Conservation (phyloP, 2,888 invertebrate species). For the Tryphoninae sp. region DNA sequence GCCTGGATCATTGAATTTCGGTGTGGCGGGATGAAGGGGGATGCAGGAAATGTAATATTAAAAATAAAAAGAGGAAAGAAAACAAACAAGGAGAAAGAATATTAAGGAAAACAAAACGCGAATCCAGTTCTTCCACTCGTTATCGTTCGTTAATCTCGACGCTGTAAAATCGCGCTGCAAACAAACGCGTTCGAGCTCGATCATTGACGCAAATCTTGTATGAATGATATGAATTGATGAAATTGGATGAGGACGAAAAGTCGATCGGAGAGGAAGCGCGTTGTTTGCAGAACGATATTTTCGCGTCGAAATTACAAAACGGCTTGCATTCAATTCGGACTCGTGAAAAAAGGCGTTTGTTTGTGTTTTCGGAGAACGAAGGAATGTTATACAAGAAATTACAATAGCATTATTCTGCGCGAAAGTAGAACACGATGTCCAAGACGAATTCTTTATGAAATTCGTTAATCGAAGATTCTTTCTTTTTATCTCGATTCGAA, state of each 20-base stretch:
- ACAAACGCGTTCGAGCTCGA: conserved; percentile 61
- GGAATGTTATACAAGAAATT: conserved; percentile 61
- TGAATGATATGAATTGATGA: conserved; percentile 79
- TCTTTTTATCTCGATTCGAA: not conserved
- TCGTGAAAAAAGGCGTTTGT: not conserved
- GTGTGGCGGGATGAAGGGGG: no score
- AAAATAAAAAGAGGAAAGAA: conserved; percentile 3
- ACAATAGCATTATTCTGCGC: conserved; percentile 54
- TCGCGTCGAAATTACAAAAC: conserved; percentile 40
- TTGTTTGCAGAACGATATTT: conserved; percentile 34
- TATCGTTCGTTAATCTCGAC: conserved; percentile 18
- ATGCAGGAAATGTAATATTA: not conserved
- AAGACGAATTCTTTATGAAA: conserved; percentile 36
- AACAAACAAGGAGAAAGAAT: conserved; percentile 4
- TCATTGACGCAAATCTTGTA: conserved; percentile 79
- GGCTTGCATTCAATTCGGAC: not conserved
- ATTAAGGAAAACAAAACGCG: conserved; percentile 27
- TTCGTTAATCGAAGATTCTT: conserved; percentile 21
- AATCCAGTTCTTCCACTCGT: conserved; percentile 17
- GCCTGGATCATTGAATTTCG: no score
- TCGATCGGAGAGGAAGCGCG: conserved; percentile 69
- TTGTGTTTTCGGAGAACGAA: conserved; percentile 39
- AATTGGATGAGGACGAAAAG: conserved; percentile 77
- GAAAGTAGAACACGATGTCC: conserved; percentile 24
- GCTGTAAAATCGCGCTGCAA: conserved; percentile 36